phyloP scores from a whole-genome alignment of 2,113 vertebrate genomes.

The Coptodon rendalli region DNA sequence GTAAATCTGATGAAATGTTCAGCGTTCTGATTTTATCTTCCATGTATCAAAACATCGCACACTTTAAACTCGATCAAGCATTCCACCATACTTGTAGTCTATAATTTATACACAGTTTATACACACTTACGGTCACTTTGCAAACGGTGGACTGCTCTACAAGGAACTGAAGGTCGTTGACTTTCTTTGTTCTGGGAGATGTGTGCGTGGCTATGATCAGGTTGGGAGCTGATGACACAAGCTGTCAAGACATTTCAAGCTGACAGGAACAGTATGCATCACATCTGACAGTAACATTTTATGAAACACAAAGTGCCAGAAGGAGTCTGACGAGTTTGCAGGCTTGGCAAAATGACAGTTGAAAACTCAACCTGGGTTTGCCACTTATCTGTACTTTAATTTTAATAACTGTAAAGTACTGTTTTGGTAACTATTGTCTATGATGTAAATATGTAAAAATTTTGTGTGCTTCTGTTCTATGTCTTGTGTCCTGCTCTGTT shows the following conservation, averaged over 20 bases:
- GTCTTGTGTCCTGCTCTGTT: background rate
- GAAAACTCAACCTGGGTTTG: background rate
- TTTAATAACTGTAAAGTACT: background rate
- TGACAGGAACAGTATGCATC: background rate
- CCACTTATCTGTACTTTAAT: background rate
- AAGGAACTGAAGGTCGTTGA: slow-evolving; percentile 42
- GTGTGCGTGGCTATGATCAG: slow-evolving; percentile 46
- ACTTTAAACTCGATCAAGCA: background rate
- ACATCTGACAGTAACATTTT: background rate
- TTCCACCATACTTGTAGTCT: background rate
- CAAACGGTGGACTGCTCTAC: slow-evolving; percentile 39
- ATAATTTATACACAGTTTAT: background rate
- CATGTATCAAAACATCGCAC: background rate
- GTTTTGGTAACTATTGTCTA: background rate
- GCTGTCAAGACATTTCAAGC: slow-evolving; percentile 17
- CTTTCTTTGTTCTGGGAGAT: slow-evolving; percentile 23
- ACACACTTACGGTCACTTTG: slow-evolving; percentile 40
- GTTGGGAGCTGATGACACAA: slow-evolving; percentile 20
- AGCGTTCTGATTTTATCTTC: background rate
- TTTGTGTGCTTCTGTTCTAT: background rate
- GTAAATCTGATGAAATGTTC: background rate
- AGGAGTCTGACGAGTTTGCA: background rate
- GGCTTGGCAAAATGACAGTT: background rate
- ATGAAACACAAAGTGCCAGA: background rate
- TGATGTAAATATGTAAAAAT: background rate